Percentiles rank a stretch among this genome's conserved stretches.
These are phyloP conservation scores for Volucella inflata DNA, from an alignment of 2,888 invertebrate species.

Conservation along the genomic window DNA sequence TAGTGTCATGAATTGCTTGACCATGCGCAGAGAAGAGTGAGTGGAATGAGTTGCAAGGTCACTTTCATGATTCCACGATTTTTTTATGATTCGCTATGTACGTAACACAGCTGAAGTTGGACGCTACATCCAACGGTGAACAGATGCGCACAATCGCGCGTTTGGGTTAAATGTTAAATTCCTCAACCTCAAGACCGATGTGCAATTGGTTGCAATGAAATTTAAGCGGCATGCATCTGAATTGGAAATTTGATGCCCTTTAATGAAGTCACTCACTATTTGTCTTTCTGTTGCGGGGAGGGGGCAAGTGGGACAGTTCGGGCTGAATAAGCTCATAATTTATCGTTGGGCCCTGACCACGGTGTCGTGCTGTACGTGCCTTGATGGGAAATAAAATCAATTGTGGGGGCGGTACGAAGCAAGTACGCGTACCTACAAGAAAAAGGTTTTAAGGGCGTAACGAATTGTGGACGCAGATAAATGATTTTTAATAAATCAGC, in stretches of 20 bases:
- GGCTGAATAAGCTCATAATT: slow-evolving; percentile 26
- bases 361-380: background rate
- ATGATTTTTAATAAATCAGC: no score
- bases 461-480: background rate
- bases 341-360: slow-evolving; percentile 1
- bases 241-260: slow-evolving; percentile 13
- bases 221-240: slow-evolving; percentile 18
- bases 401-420: no score
- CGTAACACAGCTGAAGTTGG: slow-evolving; percentile 41
- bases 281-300: background rate
- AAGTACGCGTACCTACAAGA: no score
- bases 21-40: slow-evolving; percentile 20
- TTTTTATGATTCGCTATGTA: slow-evolving; percentile 25
- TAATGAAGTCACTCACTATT: slow-evolving; percentile 17
- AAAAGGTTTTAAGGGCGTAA: slow-evolving; percentile 3
- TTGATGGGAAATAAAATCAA: slow-evolving; percentile 6
- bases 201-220: slow-evolving; percentile 39
- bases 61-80: slow-evolving; percentile 48
- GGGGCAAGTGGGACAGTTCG: background rate
- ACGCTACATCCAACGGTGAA: background rate
- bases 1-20: slow-evolving; percentile 42
- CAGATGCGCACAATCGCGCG: slow-evolving; percentile 14
- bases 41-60: slow-evolving; percentile 37
- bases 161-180: slow-evolving; percentile 55
- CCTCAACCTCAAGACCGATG: slow-evolving; percentile 23